phyloP scores from a whole-genome alignment of 2,113 vertebrate species.

The Eretmochelys imbricata region DNA sequence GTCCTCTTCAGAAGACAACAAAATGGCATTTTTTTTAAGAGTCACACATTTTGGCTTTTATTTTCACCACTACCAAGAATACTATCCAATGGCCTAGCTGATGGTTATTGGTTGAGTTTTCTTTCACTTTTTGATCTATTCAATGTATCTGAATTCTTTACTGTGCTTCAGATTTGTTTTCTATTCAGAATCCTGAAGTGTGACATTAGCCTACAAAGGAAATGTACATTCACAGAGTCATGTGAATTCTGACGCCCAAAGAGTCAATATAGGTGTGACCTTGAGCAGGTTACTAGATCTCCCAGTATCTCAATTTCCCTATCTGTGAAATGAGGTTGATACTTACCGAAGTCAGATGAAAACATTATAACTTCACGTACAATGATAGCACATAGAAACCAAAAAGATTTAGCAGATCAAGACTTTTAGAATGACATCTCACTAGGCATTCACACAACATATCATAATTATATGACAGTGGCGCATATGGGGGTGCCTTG shows the following conservation, averaged over 20 bases:
- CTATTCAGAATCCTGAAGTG: conserved; percentile 36
- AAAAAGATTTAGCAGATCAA: too few species aligned
- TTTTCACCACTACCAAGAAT: background rate
- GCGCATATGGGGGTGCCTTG: too few species aligned
- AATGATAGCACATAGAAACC: too few species aligned
- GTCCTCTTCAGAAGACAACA: conserved; percentile 23
- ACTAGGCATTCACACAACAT: too few species aligned
- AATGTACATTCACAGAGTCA: background rate
- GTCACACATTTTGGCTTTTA: background rate
- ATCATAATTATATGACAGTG: too few species aligned
- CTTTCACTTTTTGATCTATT: background rate
- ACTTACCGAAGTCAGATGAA: background rate
- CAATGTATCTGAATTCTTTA: background rate
- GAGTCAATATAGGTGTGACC: background rate
- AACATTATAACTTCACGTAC: too few species aligned
- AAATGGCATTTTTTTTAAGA: background rate
- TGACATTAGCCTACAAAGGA: conserved; percentile 12
- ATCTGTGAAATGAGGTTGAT: background rate
- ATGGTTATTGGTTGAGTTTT: background rate
- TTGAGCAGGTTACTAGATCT: fast-evolving
- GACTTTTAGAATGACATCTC: too few species aligned
- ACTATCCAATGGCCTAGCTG: conserved; percentile 3
- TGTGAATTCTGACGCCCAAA: background rate
- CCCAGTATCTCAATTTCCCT: background rate
- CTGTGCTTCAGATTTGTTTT: background rate